phyloP scores from a whole-genome alignment of 2,797 vertebrate species.

The Lindbergichthys nudifrons region DNA sequence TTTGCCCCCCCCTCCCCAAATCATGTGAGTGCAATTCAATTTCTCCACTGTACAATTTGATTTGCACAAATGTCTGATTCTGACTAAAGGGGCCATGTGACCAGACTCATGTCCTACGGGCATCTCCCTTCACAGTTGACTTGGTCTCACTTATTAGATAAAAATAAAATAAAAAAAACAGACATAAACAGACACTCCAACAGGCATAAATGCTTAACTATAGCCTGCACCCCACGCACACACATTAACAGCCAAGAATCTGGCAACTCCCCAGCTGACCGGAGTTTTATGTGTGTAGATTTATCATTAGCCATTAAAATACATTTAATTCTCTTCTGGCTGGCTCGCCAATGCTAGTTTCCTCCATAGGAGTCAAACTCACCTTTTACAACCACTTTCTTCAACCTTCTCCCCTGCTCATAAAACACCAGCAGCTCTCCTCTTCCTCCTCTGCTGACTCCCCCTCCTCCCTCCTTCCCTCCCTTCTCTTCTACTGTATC shows the following conservation, averaged over 20 bases:
- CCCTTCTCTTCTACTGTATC: slow-evolving; percentile 52
- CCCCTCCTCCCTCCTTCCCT: slow-evolving; percentile 10
- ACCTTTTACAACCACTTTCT: slow-evolving; percentile 74
- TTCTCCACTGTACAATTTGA: slow-evolving; percentile 70
- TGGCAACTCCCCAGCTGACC: slow-evolving; percentile 48
- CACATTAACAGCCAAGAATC: slow-evolving; percentile 34
- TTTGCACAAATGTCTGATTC: slow-evolving; percentile 76
- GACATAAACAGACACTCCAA: slow-evolving; percentile 6
- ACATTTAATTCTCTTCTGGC: slow-evolving; percentile 78
- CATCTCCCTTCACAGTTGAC: slow-evolving; percentile 57
- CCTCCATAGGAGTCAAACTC: slow-evolving; percentile 55
- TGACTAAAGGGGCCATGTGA: slow-evolving; percentile 68
- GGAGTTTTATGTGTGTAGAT: slow-evolving; percentile 72
- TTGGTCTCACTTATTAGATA: slow-evolving; percentile 63
- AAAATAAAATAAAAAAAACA: slow-evolving; percentile 16
- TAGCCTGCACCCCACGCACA: not conserved
- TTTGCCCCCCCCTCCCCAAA: slow-evolving; percentile 34
- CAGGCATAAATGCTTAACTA: slow-evolving; percentile 15
- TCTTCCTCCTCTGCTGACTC: slow-evolving; percentile 31
- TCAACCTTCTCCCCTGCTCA: slow-evolving; percentile 74
- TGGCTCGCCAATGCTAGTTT: slow-evolving; percentile 55
- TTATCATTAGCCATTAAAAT: slow-evolving; percentile 82
- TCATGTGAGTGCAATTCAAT: slow-evolving; percentile 72
- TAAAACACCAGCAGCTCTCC: slow-evolving; percentile 69
- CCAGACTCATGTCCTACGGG: slow-evolving; percentile 51